Evolutionary conservation across 2,113 vertebrate species (phyloP).

Genomic region (Callipepla californica): DNA sequence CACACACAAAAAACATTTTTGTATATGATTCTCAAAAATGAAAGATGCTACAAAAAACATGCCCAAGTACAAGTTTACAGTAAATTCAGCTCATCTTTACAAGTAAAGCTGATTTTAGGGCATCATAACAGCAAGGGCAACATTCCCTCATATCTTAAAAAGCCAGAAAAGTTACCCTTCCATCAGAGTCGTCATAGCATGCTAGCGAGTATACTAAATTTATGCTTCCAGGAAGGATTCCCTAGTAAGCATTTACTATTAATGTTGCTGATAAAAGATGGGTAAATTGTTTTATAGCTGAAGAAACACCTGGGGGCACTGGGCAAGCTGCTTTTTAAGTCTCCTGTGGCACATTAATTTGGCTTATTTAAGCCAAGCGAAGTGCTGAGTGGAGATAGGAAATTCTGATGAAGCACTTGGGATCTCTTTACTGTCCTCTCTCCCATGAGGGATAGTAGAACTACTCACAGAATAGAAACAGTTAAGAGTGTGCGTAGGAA

Average conservation of each 20-base stretch:
- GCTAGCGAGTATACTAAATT: background rate
- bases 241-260: conserved; percentile 47
- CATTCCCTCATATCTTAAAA: no score
- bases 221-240: conserved; percentile 15
- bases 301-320: conserved; percentile 33
- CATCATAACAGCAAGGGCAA: background rate
- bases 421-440: conserved; percentile 17
- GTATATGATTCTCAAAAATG: background rate
- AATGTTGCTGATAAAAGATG: conserved; percentile 52
- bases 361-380: conserved; percentile 50
- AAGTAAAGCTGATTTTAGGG: background rate
- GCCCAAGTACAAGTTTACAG: background rate
- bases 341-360: conserved; percentile 14
- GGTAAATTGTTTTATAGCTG: conserved; percentile 54
- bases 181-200: background rate
- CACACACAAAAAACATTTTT: background rate
- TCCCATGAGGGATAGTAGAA: background rate
- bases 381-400: background rate
- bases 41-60: background rate
- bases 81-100: background rate
- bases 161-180: background rate
- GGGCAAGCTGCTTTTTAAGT: conserved; percentile 29
- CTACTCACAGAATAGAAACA: background rate
- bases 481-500: background rate
- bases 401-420: background rate